Conservation (phyloP, 2,888 invertebrate species). For the Drosophila falleni region DNA sequence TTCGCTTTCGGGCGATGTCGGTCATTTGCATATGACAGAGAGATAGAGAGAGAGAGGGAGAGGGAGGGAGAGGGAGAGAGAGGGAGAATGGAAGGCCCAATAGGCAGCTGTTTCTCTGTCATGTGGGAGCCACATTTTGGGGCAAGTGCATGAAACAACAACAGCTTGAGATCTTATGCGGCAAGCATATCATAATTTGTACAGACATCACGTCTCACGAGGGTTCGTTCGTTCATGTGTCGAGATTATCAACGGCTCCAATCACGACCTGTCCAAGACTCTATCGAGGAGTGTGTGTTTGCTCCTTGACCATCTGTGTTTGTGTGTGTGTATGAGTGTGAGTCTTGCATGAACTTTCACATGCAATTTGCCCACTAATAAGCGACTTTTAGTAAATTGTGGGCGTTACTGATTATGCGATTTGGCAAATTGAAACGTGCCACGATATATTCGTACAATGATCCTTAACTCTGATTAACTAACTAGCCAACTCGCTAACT, state of each 20-base stretch:
- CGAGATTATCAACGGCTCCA: slow-evolving; percentile 70
- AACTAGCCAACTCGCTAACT: slow-evolving; percentile 33
- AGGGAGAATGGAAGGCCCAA: not conserved
- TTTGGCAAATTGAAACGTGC: slow-evolving; percentile 43
- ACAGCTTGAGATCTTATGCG: slow-evolving; percentile 48
- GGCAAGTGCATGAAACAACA: slow-evolving; percentile 60
- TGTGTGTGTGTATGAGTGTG: slow-evolving; percentile 5
- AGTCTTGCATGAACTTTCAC: slow-evolving; percentile 63
- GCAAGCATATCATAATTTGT: slow-evolving; percentile 68
- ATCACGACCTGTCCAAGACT: slow-evolving; percentile 55
- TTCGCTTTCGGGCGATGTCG: slow-evolving; percentile 68
- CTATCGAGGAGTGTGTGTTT: slow-evolving; percentile 22
- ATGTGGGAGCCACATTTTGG: slow-evolving; percentile 61
- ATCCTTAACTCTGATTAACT: slow-evolving; percentile 52
- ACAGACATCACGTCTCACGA: slow-evolving; percentile 63
- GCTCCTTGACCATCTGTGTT: slow-evolving; percentile 50
- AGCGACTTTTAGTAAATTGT: slow-evolving; percentile 49
- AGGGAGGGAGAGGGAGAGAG: not conserved
- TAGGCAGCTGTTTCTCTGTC: slow-evolving; percentile 31
- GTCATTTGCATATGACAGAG: slow-evolving; percentile 69
- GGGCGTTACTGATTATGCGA: slow-evolving; percentile 53
- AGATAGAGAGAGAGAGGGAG: slow-evolving; percentile 2
- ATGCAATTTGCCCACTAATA: slow-evolving; percentile 58
- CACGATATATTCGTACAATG: slow-evolving; percentile 41
- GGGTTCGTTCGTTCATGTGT: slow-evolving; percentile 59